These are phyloP conservation scores for Phengaris alcon DNA, from an alignment of 2,888 invertebrate genomes.

Conservation along the genomic window DNA sequence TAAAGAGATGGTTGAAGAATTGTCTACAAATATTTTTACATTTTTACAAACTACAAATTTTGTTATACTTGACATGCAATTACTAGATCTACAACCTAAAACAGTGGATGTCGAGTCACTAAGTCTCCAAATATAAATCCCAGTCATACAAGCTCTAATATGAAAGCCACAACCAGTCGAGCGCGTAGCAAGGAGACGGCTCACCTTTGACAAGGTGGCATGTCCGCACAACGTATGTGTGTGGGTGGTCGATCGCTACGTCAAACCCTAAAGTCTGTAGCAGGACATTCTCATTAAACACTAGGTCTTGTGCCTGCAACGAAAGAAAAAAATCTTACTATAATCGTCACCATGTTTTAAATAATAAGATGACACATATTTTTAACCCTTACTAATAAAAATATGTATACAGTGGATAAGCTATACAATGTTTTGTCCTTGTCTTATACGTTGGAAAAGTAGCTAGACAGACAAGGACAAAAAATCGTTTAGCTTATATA, in stretches of 20 bases:
- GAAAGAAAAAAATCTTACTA: slow-evolving; percentile 7
- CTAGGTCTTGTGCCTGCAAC: slow-evolving; percentile 92
- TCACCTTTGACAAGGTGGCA: slow-evolving; percentile 97
- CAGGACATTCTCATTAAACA: slow-evolving; percentile 97
- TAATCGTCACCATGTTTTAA: neutral
- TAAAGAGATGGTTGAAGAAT: too few relatives aligned
- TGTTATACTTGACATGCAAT: slow-evolving; percentile 6
- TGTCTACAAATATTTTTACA: too few relatives aligned
- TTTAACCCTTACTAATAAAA: too few relatives aligned
- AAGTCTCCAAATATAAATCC: slow-evolving; percentile 16
- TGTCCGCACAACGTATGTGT: slow-evolving; percentile 96
- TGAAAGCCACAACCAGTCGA: slow-evolving; percentile 31
- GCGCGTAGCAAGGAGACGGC: slow-evolving; percentile 43
- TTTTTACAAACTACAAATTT: neutral
- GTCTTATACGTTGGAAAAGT: too few relatives aligned
- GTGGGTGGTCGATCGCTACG: slow-evolving; percentile 98
- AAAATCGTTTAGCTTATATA: too few relatives aligned
- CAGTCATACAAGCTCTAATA: slow-evolving; percentile 23
- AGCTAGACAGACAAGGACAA: too few relatives aligned
- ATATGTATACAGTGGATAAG: too few relatives aligned
- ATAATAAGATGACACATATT: neutral
- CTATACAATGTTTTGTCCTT: too few relatives aligned
- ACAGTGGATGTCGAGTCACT: slow-evolving; percentile 5
- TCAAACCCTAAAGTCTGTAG: slow-evolving; percentile 99
- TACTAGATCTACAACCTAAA: neutral